Conservation (phyloP, 2,888 invertebrate genomes). For the Glaucopsyche alexis region DNA sequence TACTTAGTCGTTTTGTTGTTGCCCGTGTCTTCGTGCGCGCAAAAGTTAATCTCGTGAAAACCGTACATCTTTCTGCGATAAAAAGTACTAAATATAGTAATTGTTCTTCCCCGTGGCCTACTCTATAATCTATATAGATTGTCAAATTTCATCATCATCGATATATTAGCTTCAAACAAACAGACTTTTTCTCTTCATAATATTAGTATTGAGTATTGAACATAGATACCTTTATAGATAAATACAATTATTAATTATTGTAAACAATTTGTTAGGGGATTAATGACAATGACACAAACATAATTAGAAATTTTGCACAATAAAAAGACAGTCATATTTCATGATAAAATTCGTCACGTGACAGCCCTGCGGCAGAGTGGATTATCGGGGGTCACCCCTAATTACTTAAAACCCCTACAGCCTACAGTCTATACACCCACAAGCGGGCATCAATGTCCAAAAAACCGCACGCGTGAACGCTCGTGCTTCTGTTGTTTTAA, state of each 20-base stretch:
- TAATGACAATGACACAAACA: not conserved
- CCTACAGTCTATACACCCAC: conserved; percentile 35
- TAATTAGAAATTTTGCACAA: conserved; percentile 13
- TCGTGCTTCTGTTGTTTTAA: not conserved
- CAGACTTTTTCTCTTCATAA: no score
- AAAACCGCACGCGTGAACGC: not conserved
- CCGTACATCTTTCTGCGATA: no score
- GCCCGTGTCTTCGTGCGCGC: no score
- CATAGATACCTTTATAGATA: no score
- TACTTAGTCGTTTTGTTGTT: no score
- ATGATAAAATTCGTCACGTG: conserved; percentile 21
- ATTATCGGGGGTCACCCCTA: conserved; percentile 46
- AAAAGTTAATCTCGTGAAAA: no score
- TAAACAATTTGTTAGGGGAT: not conserved
- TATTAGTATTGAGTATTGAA: no score
- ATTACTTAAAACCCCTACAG: conserved; percentile 46
- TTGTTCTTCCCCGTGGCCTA: no score
- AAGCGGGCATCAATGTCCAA: conserved; percentile 29
- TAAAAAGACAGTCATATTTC: conserved; percentile 21
- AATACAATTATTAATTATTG: not conserved
- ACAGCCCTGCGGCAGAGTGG: conserved; percentile 42
- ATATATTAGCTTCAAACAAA: no score
- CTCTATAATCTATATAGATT: no score
- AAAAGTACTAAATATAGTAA: no score
- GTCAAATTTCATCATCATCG: no score